These are phyloP conservation scores for Lycia hirtaria DNA, from an alignment of 2,888 invertebrate genomes.

Conservation along the genomic window DNA sequence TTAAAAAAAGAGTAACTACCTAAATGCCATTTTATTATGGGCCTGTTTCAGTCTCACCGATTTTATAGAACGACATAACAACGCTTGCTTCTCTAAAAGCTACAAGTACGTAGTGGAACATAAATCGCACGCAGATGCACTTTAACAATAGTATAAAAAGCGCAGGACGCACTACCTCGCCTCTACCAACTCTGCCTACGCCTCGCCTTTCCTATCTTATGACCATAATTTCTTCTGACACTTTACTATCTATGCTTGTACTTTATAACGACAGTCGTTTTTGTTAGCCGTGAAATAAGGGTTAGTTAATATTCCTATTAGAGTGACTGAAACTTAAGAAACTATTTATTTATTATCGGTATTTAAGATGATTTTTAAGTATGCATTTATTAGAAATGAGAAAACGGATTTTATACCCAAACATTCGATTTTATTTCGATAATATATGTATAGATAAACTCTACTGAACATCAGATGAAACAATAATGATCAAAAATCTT, in stretches of 20 bases:
- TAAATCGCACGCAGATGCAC: slow-evolving; percentile 69
- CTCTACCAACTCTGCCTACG: slow-evolving; percentile 62
- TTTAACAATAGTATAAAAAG: slow-evolving; percentile 69
- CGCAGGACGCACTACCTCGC: slow-evolving; percentile 56
- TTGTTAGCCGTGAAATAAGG: slow-evolving; percentile 46
- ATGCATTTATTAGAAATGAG: too few relatives aligned
- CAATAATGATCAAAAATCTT: too few relatives aligned
- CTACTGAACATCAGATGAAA: too few relatives aligned
- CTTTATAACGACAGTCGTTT: slow-evolving; percentile 66
- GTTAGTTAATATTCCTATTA: slow-evolving; percentile 17
- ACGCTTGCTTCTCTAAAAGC: slow-evolving; percentile 18
- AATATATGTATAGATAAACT: too few relatives aligned
- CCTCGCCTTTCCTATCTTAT: slow-evolving; percentile 71
- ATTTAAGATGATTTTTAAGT: neutral
- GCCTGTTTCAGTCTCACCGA: neutral
- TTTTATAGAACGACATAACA: slow-evolving; percentile 11
- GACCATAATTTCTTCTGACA: slow-evolving; percentile 75
- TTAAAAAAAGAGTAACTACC: too few relatives aligned
- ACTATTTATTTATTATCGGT: slow-evolving; percentile 3
- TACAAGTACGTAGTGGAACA: slow-evolving; percentile 50
- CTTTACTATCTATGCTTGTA: slow-evolving; percentile 67
- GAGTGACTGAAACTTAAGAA: slow-evolving; percentile 9
- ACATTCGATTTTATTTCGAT: too few relatives aligned
- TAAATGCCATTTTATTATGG: too few relatives aligned
- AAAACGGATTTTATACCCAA: too few relatives aligned